Base-by-base conservation (phyloP, 2,113 vertebrate genomes). In the Echinops telfairi region DNA sequence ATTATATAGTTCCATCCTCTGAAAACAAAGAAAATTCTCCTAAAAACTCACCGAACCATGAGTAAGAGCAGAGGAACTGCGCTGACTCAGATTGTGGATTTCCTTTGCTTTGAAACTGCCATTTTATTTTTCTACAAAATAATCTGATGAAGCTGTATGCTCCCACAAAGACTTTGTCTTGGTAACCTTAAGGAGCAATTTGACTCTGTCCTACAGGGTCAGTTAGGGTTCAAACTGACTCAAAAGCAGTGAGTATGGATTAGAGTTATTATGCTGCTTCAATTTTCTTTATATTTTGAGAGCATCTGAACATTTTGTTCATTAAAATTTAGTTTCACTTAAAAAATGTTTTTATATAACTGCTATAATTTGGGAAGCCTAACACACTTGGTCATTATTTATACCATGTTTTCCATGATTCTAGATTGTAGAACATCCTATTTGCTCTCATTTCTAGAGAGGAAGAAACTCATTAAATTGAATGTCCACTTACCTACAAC, bases 91-190 rank as follows among this genome's bases (percentile, higher is more conserved):
- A 58, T 33, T 75, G 9, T 84, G 66, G 6, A 25, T 19, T 76
- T 68, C 31, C 23, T 89, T 89, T 31, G 20, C n/a, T 75, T 4
- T 83, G 76, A 92, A 95, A 79, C 22, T 53, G 22, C 15, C 15
- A 57, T 73, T 89, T 93, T 80, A 89, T 83, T 89, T 92, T 92
- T 91, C n/a, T 11, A 89, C 33, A 81, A 91, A 83, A 82, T 17
- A 93, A 70, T 62, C 27, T 27, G 60, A 62, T 62, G 60, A 2
- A 12, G 22, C 60, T 23, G 22, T 62, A 2, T 6, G 60, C 60
- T 62, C 22, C 22, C 60, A 20, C 16, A 62, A 62, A 20, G 22
- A 20, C 8, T 62, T 20, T 62, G 60, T 19, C 60, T 20, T 62
- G 17, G 60, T 23, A 22, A 22, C 58, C 58, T 60, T 60, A 8